Evolutionary conservation across 2,888 invertebrate genomes (phyloP), one percentile per base, ranked within the genome.

Genomic region (Chesias legatella): DNA sequence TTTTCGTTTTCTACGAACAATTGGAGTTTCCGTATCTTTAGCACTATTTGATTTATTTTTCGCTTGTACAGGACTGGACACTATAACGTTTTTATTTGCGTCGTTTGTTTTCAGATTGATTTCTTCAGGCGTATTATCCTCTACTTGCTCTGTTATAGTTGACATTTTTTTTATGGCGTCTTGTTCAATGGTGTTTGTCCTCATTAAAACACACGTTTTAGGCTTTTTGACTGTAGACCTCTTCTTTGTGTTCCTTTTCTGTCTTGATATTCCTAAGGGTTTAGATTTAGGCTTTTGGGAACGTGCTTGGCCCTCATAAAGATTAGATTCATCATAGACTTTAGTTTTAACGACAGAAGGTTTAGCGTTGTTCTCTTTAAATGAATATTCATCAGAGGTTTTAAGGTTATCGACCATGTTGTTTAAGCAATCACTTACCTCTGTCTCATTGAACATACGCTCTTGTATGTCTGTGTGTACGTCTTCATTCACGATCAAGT

Each of bases 401-500:
- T 79, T 63, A 1, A 80, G 58, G 43, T 58, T 68, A 58, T 82
- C 79, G 1, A 82, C 51, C 32, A 82, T 67, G 40, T 50, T 60
- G 35, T 74, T 79, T 0, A 83, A 51, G 44, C 80, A 83, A 42
- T 79, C 67, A 13, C 74, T 49, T 8, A 81, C 60, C 32, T 75
- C 78, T 7, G 53, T 38, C 40, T 79, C 62, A 33, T 64, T 47
- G 11, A 58, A 50, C 8, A 64, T 58, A 3, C 44, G 38, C 1
- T 57, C 43, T 7, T 61, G 44, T 10, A 53, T 30, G 24, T 62
- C 50, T 1, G 40, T 25, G 21, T 55, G 53, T 10, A 51, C 26
- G 23, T 59, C 53, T 30, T 58, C 44, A 17, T 54, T 55, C 2
- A 52, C 33, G 8, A 60, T 41, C 11, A 61, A 33, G 20, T 46